Evolutionary conservation across 2,113 vertebrate genomes (phyloP), one percentile per base, ranked within the genome.

Genomic region (Pholis gunnellus): DNA sequence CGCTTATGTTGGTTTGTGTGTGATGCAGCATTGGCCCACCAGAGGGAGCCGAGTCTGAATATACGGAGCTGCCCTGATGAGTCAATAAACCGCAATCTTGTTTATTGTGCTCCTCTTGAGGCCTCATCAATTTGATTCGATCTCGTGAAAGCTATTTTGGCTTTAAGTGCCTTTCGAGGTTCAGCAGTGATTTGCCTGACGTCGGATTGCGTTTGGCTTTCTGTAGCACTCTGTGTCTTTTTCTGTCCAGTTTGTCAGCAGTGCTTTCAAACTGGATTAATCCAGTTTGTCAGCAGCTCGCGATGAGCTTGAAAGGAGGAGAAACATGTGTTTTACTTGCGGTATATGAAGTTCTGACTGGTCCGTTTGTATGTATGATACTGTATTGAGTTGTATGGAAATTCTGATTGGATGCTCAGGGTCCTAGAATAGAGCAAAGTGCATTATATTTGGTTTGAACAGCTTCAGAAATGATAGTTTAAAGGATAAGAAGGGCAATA

Each of bases 31-130:
- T 75, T 72, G 15, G 1, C 2, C 90, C 91, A 75, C 50, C n/a
- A 87, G 87, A 74, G 76, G 86, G 89, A 76, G 87, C 56, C 65
- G 72, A 46, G n/a, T 73, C 42, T 80, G 29, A 82, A 68, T 61
- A 40, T 70, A 72, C 69, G 31, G 22, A 57, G 64, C 27, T 0
- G 6, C 64, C 6, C 59, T 40, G 77, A 63, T 65, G n/a, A 54
- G 17, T 71, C 36, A 44, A 5, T 48, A 22, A 54, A 4, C 22
- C 48, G 25, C 11, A 46, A 3, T 57, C 42, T 6, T 17, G 44
- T 63, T 50, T 48, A 44, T 14, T 77, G 25, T 38, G 17, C 44
- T 80, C 18, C 34, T 76, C 1, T 60, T 1, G 2, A 15, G 48
- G 31, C 13, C 38, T 25, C 36, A 82, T 60, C 48, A 40, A 71